These are phyloP conservation scores for Linepithema humile DNA, from an alignment of 1,140 invertebrate species.

Conservation along the genomic window DNA sequence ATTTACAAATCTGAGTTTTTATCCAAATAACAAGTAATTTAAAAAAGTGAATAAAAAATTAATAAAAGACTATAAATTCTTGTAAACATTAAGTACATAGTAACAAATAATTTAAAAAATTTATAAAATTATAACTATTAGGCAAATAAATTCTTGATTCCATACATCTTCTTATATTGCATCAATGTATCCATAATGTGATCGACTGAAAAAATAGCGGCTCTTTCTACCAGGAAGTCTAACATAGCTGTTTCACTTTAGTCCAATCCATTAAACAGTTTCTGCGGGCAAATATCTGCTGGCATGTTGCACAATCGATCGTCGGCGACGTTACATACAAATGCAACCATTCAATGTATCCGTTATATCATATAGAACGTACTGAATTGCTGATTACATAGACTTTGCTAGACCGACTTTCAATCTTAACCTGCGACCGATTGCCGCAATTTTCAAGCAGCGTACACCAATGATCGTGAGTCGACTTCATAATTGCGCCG, in stretches of 20 bases:
- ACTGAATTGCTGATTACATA: background rate
- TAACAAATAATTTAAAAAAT: no score
- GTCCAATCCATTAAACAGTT: constrained; percentile 30
- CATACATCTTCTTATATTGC: no score
- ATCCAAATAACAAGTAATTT: no score
- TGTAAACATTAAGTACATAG: no score
- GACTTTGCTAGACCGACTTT: constrained; percentile 12
- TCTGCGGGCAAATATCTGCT: constrained; percentile 72
- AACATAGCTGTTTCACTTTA: background rate
- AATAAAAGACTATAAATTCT: no score
- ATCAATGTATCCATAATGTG: no score
- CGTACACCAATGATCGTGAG: background rate
- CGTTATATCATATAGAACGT: background rate
- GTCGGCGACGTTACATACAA: constrained; percentile 8
- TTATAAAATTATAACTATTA: no score
- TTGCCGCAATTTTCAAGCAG: background rate
- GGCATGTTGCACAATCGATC: constrained; percentile 62
- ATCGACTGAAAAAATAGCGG: background rate
- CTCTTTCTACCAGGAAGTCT: constrained; percentile 56
- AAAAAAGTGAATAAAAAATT: no score
- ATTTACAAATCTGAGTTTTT: no score
- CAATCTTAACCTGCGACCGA: background rate
- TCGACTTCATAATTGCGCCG: background rate
- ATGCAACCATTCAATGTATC: background rate
- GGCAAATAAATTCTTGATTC: no score